Conservation (phyloP, 2,797 vertebrate genomes). For the Pempheris klunzingeri region DNA sequence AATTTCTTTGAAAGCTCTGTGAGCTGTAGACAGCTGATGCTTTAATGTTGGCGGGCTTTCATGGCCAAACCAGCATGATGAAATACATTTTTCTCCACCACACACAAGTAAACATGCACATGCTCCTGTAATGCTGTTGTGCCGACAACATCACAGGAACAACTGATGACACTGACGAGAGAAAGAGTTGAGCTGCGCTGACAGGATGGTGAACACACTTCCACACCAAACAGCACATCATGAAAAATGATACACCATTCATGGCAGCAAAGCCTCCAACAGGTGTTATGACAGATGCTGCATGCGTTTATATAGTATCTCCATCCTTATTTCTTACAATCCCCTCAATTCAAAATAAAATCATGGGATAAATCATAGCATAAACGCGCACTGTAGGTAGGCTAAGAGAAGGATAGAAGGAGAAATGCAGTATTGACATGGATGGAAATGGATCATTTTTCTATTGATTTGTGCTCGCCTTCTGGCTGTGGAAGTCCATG, state of each 20-base stretch:
- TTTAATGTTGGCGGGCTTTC: conserved; percentile 17
- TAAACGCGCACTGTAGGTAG: background rate
- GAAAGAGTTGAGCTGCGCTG: conserved; percentile 42
- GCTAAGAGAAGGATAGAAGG: background rate
- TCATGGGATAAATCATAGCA: background rate
- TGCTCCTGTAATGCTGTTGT: conserved; percentile 20
- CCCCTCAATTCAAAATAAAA: background rate
- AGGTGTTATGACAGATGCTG: conserved; percentile 51
- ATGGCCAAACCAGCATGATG: conserved; percentile 8
- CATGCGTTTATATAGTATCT: background rate
- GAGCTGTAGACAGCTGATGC: conserved; percentile 20
- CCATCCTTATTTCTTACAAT: background rate
- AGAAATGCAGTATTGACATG: background rate
- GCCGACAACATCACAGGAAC: conserved; percentile 53
- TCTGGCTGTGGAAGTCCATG: conserved; percentile 12
- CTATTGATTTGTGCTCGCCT: conserved; percentile 13
- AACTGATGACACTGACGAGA: conserved; percentile 55
- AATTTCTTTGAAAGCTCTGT: background rate
- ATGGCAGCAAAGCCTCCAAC: conserved; percentile 11
- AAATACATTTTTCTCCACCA: conserved; percentile 4
- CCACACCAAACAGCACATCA: background rate
- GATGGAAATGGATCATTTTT: conserved; percentile 16
- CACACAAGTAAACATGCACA: conserved; percentile 10
- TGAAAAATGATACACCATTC: conserved; percentile 41
- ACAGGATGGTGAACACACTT: conserved; percentile 44